Percentiles rank a stretch among this genome's conserved stretches.
phyloP scores from a whole-genome alignment of 2,888 invertebrate species.

The Corbicula japonica region DNA sequence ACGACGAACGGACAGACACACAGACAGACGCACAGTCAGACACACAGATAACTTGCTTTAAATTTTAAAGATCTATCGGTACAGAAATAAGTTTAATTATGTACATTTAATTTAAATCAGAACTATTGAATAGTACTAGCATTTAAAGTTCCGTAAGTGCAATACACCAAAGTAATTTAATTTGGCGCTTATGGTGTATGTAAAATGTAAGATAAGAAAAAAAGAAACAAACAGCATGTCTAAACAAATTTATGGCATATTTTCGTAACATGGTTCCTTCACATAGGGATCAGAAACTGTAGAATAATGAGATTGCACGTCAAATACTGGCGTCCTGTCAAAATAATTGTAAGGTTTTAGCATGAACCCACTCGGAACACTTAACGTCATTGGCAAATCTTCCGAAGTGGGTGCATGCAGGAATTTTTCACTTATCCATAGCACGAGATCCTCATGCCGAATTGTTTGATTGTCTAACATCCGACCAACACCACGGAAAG shows the following conservation, averaged over 20 bases:
- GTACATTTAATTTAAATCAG: too few species aligned
- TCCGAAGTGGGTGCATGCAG: slow-evolving; percentile 69
- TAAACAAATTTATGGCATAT: neutral
- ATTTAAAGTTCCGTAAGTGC: too few species aligned
- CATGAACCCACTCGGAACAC: slow-evolving; percentile 62
- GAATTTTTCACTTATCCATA: slow-evolving; percentile 69
- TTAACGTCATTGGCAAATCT: slow-evolving; percentile 70
- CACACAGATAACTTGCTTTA: too few species aligned
- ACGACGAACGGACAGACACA: too few species aligned
- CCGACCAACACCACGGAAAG: slow-evolving; percentile 55
- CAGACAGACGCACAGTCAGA: too few species aligned
- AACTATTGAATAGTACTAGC: too few species aligned
- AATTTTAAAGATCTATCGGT: too few species aligned
- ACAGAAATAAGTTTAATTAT: too few species aligned
- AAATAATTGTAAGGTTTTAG: slow-evolving; percentile 73
- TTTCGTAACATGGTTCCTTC: slow-evolving; percentile 26
- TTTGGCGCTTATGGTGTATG: too few species aligned
- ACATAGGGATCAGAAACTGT: slow-evolving; percentile 18
- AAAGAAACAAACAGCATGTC: neutral
- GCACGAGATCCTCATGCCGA: slow-evolving; percentile 63
- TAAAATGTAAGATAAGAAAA: too few species aligned
- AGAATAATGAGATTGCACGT: slow-evolving; percentile 57
- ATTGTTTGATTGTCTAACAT: slow-evolving; percentile 64
- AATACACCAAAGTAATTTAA: too few species aligned
- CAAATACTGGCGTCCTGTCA: slow-evolving; percentile 66